phyloP scores from a whole-genome alignment of 2,888 invertebrate genomes.

The Aethes cnicana region DNA sequence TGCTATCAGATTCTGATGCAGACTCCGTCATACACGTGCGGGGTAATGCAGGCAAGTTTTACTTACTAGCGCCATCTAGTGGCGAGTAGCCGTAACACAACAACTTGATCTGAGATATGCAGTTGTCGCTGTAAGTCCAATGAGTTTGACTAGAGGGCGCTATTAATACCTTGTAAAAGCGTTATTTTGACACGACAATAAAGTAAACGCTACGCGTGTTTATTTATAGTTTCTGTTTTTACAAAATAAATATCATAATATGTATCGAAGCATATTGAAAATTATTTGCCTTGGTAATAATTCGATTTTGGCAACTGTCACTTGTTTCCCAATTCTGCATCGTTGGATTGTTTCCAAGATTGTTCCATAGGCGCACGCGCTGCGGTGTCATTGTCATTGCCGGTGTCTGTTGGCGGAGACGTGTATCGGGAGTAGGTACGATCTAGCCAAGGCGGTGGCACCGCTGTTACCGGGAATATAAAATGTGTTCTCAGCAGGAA shows the following conservation, averaged over 20 bases:
- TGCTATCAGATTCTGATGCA: constrained; percentile 89
- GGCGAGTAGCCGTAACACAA: constrained; percentile 41
- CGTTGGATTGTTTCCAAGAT: constrained; percentile 61
- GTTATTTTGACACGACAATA: constrained; percentile 13
- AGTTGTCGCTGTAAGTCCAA: not conserved
- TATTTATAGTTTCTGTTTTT: not conserved
- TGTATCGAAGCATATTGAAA: constrained; percentile 4
- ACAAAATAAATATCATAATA: no score
- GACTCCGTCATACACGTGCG: constrained; percentile 90
- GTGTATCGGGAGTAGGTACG: constrained; percentile 33
- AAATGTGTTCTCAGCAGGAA: no score
- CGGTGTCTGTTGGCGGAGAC: constrained; percentile 53
- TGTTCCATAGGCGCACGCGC: constrained; percentile 51
- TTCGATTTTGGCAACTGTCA: constrained; percentile 39
- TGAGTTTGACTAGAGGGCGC: constrained; percentile 18
- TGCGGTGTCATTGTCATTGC: constrained; percentile 75
- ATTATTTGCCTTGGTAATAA: constrained; percentile 2
- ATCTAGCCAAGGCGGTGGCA: not conserved
- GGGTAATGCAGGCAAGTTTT: constrained; percentile 60
- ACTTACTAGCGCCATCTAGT: constrained; percentile 56
- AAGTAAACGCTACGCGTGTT: not conserved
- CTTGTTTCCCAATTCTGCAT: constrained; percentile 43
- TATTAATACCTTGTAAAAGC: no score
- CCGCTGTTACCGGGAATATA: not conserved
- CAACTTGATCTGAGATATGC: not conserved